These are phyloP conservation scores for Sitta carolinensis DNA, from an alignment of 2,797 vertebrate species.

Conservation along the genomic window DNA sequence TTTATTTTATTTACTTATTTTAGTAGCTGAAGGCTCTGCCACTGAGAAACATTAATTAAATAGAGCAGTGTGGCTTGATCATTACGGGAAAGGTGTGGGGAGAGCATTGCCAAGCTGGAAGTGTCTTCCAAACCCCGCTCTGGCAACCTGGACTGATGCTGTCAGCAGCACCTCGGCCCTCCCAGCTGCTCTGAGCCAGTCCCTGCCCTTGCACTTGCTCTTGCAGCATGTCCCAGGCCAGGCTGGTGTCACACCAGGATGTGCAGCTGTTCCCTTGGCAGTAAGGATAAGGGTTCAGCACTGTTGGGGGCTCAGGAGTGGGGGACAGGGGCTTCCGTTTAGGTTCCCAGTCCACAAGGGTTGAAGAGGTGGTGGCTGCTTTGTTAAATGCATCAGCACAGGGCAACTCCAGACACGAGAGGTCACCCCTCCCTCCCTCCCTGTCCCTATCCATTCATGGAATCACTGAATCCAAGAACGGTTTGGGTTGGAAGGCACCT, in stretches of 20 bases:
- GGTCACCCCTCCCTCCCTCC: background rate
- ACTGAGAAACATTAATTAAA: background rate
- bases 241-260: background rate
- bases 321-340: background rate
- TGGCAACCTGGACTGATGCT: background rate
- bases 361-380: background rate
- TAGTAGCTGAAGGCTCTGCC: background rate
- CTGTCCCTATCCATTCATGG: background rate
- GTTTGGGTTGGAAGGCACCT: background rate
- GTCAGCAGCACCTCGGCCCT: background rate
- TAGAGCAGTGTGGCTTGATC: background rate
- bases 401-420: fast-evolving
- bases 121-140: background rate
- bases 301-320: fast-evolving
- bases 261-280: background rate
- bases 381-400: background rate
- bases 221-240: background rate
- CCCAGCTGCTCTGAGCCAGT: background rate
- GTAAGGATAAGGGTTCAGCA: background rate
- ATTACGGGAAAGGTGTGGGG: background rate
- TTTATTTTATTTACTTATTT: background rate
- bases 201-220: background rate
- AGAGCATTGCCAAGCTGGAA: background rate
- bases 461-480: background rate
- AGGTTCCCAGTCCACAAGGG: too few relatives aligned